Evolutionary conservation across 1,140 invertebrate genomes (phyloP).

Genomic region (Sesamia nonagrioides): DNA sequence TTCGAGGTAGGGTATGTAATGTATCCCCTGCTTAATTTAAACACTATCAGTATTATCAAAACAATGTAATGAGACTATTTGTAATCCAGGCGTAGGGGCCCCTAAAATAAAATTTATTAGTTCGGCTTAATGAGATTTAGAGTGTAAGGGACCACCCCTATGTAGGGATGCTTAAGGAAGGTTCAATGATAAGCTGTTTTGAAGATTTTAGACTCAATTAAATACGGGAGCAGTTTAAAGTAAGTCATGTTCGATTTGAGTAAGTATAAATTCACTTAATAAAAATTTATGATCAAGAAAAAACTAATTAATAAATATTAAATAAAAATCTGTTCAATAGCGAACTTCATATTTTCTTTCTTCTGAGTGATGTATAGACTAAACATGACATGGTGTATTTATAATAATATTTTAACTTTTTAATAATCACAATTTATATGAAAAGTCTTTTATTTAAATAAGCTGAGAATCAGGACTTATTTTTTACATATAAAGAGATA

Average conservation of each 20-base stretch:
- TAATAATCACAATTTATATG: too few species aligned
- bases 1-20: conserved; percentile 9
- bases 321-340: neutral
- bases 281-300: neutral
- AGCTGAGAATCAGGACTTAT: too few species aligned
- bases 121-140: conserved; percentile 64
- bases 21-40: conserved; percentile 40
- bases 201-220: conserved; percentile 16
- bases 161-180: conserved; percentile 22
- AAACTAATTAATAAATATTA: neutral
- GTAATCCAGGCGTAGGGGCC: conserved; percentile 55
- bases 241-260: neutral
- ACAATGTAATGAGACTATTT: conserved; percentile 58
- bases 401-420: too few species aligned
- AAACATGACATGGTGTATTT: too few species aligned
- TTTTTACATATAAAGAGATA: too few species aligned
- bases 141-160: conserved; percentile 43
- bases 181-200: neutral
- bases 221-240: neutral
- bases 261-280: neutral
- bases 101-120: conserved; percentile 64
- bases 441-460: too few species aligned
- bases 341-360: too few species aligned
- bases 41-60: conserved; percentile 52
- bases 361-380: too few species aligned